phyloP scores from a whole-genome alignment of 2,113 vertebrate species.

The Trogon surrucura region DNA sequence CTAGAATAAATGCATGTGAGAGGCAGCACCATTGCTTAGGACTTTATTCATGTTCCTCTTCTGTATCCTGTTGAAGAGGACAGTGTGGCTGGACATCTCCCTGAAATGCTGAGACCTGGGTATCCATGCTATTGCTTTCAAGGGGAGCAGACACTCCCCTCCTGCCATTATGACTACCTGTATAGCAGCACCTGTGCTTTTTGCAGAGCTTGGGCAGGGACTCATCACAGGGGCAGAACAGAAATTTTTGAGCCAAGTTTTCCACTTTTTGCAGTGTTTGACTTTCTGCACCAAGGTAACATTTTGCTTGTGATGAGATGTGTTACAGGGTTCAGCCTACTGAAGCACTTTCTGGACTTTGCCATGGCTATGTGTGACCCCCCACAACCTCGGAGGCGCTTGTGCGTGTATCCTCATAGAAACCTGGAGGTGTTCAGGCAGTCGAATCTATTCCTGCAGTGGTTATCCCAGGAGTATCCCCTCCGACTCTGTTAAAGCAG shows the following conservation, averaged over 20 bases:
- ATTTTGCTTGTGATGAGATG: background rate
- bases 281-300: background rate
- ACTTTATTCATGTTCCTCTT: background rate
- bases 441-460: background rate
- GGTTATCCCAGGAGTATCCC: background rate
- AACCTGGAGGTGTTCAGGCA: background rate
- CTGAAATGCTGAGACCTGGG: background rate
- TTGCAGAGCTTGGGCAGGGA: background rate
- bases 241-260: background rate
- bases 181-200: background rate
- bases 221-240: background rate
- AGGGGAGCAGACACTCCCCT: background rate
- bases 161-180: background rate
- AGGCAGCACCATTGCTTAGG: background rate
- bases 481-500: background rate
- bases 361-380: background rate
- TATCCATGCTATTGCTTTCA: fast-evolving
- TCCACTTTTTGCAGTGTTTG: background rate
- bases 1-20: background rate
- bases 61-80: fast-evolving
- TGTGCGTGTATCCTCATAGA: background rate
- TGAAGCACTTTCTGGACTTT: background rate
- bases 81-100: background rate
- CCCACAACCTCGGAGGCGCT: background rate
- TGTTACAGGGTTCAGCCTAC: background rate